Base-by-base conservation (phyloP, 23 tunicate genomes). In the Styela clava region DNA sequence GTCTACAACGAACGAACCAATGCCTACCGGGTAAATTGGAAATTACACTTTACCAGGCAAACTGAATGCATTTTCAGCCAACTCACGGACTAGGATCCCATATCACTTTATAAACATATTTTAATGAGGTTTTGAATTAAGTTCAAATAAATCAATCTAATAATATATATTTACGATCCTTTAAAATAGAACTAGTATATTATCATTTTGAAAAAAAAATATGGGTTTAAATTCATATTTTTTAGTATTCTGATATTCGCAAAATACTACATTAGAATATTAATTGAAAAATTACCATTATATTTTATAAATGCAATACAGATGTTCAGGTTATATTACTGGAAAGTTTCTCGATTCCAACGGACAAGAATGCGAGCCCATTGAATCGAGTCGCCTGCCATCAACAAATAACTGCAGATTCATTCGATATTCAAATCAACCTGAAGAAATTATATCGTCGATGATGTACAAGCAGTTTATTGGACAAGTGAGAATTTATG, bases 391-490 rank as follows among this genome's bases (percentile, higher is more conserved):
- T 12, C 56, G 56, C 9, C 12, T 44, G 56, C 56, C 56, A 44
- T 44, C 56, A 44, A 44, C 56, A 44, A 44, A 69, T 24, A 83
- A 78, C 12, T 85, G 88, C 44, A 67, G 28, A 30, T 85, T 85
- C 31, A 27, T 85, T 34, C 88, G 83, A 18, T 78, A 68, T 27
- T 76, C 68, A 2, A 78, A 78, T 23, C 88, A 85, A 52, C 31
- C 64, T 1, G 28, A 56, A 23, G 83, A 78, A 51, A 56, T 85
- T 1, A 36, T 33, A 7, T 56, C 88, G 3, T 85, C 88, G 31
- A 33, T 85, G 27, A 85, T 85, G 88, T 85, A 83, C n/a, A 67
- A 69, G 22, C 88, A 85, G 64, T 85, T 78, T 56, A 28, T 85
- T 3, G 63, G 69, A 22, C 34, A 82, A 33, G 85, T 82, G 35